Evolutionary conservation across 2,888 invertebrate genomes (phyloP).

Genomic region (Synanthedon andrenaeformis): DNA sequence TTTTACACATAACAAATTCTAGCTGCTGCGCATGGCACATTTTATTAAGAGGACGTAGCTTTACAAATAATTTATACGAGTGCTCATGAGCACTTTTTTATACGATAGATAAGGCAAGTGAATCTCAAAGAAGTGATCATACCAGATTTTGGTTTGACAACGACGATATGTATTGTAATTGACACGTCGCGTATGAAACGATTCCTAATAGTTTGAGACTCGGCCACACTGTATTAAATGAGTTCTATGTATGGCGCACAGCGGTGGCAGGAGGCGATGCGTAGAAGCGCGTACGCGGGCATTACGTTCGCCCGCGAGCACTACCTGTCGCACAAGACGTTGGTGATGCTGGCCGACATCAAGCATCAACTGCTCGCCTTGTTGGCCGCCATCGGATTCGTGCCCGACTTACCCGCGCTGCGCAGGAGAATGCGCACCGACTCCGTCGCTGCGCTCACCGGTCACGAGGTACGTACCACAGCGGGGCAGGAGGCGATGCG

Average conservation of each 20-base stretch:
- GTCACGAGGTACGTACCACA: conserved; percentile 64
- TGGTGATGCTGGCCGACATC: conserved; percentile 88
- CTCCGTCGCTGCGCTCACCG: conserved; percentile 75
- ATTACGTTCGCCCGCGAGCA: conserved; percentile 85
- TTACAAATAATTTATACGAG: too few species aligned
- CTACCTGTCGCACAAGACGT: conserved; percentile 83
- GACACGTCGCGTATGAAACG: too few species aligned
- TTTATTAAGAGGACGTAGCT: too few species aligned
- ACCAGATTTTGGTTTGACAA: too few species aligned
- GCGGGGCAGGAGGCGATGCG: conserved; percentile 82
- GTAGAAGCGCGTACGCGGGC: conserved; percentile 77
- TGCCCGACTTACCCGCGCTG: conserved; percentile 73
- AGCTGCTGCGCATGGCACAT: too few species aligned
- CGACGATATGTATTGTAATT: too few species aligned
- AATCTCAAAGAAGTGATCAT: too few species aligned
- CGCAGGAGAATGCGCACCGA: conserved; percentile 71
- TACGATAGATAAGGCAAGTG: too few species aligned
- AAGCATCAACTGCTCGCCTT: conserved; percentile 84
- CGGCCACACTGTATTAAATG: too few species aligned
- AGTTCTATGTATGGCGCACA: conserved; percentile 22
- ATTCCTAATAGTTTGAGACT: too few species aligned
- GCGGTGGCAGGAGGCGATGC: conserved; percentile 83
- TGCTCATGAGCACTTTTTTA: too few species aligned
- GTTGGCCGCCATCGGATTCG: conserved; percentile 82
- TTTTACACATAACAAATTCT: too few species aligned